Percentiles rank a stretch among this genome's conserved stretches.
These are phyloP conservation scores for Drosophila peninsularis DNA, from an alignment of 2,888 invertebrate genomes.

Conservation along the genomic window DNA sequence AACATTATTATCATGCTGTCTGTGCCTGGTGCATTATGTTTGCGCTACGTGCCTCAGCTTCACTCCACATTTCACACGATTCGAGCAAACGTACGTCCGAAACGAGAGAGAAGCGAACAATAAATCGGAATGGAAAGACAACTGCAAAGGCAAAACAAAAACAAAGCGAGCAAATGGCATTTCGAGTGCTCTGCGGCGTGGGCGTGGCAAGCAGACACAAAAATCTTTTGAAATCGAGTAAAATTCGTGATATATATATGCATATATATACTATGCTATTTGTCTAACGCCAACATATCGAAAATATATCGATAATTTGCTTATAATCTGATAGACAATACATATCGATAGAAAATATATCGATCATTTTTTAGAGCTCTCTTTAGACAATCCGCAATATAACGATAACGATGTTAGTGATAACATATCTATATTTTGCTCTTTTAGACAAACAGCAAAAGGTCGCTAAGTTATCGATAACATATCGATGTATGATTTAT, in stretches of 20 bases:
- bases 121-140: background rate
- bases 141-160: background rate
- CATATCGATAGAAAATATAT: too few species aligned
- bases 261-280: too few species aligned
- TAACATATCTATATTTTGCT: too few species aligned
- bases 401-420: too few species aligned
- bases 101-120: constrained; percentile 21
- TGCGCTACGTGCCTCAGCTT: constrained; percentile 62
- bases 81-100: constrained; percentile 35
- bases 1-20: constrained; percentile 57
- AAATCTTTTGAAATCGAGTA: background rate
- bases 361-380: too few species aligned
- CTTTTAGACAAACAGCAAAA: background rate
- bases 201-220: constrained; percentile 3
- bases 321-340: too few species aligned
- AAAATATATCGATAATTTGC: too few species aligned
- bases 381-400: too few species aligned
- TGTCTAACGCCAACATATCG: too few species aligned
- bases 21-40: constrained; percentile 38
- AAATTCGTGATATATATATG: background rate
- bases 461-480: background rate
- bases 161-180: constrained; percentile 3
- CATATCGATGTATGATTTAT: background rate
- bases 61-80: constrained; percentile 77
- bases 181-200: constrained; percentile 6